Base-by-base conservation (phyloP, 2,797 vertebrate species). In the Darevskia nairensis region DNA sequence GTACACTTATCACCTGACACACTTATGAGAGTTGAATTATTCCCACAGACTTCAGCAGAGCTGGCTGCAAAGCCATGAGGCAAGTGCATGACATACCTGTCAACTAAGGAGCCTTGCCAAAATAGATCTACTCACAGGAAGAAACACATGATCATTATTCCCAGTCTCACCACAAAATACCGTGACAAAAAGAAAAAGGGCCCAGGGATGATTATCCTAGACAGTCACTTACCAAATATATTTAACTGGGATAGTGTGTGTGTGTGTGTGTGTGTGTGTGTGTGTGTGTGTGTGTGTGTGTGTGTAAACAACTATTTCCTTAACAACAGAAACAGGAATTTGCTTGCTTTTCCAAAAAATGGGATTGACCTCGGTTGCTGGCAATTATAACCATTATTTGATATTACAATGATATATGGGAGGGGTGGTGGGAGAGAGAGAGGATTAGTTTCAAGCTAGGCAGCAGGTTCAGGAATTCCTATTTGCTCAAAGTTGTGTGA, bases 141-240 rank as follows among this genome's bases (percentile, higher is more conserved):
- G 77, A 90, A 94, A 84, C 92, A 91, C 90, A 85, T 85, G 94
- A 94, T 88, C 88, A 88, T 94, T 92, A 94, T 90, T 94, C 93
- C 93, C 90, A 79, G 95, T 96, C 94, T 92, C 69, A 86, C 91
- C 39, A 81, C 86, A 92, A 94, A 93, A 93, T 90, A 89, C 86
- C 95, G 89, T 92, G 93, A 95, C 94, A 94, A 93, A 96, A 96
- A 90, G 91, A 94, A 95, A 95, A 95, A 95, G 93, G 89, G 85
- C 71, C 75, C 75, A 85, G 91, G 88, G 86, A 81, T 95, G 92
- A 92, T 95, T 95, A 92, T 86, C 90, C 88, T 84, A 95, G 95
- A 95, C 92, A 95, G 94, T 93, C 91, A 90, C 90, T 94, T 94
- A 93, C 86, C 86, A 93, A 94, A 89, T 94, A 80, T 93, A 94